phyloP scores from a whole-genome alignment of 2,797 vertebrate genomes.

The Sardinella longiceps region DNA sequence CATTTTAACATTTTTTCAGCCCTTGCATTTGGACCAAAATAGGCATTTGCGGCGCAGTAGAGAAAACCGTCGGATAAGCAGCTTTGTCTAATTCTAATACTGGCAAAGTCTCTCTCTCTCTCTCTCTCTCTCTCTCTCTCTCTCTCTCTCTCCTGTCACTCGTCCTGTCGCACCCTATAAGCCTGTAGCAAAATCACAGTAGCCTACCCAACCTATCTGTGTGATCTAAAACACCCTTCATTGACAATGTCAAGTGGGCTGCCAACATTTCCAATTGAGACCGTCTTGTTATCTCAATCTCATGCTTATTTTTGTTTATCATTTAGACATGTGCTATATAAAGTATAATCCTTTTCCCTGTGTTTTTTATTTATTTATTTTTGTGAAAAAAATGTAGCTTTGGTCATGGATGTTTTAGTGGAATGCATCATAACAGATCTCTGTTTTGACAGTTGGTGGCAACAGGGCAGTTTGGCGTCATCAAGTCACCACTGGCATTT shows the following conservation, averaged over 20 bases:
- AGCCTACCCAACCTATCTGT: neutral
- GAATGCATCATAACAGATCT: slow-evolving; percentile 15
- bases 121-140: slow-evolving; percentile 3
- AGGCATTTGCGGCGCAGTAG: slow-evolving; percentile 36
- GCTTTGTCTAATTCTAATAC: slow-evolving; percentile 58
- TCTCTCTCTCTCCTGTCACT: neutral
- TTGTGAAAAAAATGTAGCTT: neutral
- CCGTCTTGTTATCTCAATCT: neutral
- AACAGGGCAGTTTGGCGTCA: slow-evolving; percentile 83
- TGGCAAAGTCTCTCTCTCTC: slow-evolving; percentile 40
- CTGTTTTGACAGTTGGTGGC: slow-evolving; percentile 80
- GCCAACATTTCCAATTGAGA: neutral
- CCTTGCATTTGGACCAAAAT: slow-evolving; percentile 27
- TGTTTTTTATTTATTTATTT: neutral
- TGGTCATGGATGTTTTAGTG: neutral
- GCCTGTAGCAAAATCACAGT: neutral
- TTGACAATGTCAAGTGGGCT: neutral
- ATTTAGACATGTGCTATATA: neutral
- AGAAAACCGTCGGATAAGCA: slow-evolving; percentile 51
- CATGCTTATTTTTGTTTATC: too few species aligned
- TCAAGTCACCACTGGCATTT: slow-evolving; percentile 90
- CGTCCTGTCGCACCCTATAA: slow-evolving; percentile 15
- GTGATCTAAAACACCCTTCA: neutral
- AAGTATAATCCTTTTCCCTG: neutral
- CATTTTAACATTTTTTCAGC: slow-evolving; percentile 25